Conservation (phyloP, 2,797 vertebrate genomes). For the Danionella dracula region DNA sequence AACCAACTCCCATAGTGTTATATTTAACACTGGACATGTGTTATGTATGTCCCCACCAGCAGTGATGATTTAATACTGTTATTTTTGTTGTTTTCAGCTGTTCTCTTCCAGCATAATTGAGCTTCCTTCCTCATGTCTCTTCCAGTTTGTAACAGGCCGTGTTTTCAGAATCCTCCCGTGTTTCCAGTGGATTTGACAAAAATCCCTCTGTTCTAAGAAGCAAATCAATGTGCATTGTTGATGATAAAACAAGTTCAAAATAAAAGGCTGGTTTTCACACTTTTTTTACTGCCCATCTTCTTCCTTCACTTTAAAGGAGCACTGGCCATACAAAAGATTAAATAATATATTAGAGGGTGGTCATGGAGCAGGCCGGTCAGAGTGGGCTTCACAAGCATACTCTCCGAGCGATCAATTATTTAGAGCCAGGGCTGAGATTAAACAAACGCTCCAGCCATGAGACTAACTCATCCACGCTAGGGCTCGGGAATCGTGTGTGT, state of each 20-base stretch:
- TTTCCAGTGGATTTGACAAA: conserved; percentile 7
- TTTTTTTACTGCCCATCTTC: conserved; percentile 70
- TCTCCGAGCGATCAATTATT: conserved; percentile 86
- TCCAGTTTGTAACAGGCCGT: neutral
- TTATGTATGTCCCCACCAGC: too few species aligned
- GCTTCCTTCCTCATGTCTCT: neutral
- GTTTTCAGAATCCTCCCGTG: neutral
- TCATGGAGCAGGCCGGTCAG: conserved; percentile 79
- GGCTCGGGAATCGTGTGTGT: conserved; percentile 31
- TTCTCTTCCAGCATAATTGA: neutral
- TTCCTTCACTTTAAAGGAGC: conserved; percentile 75
- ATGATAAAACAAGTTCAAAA: conserved; percentile 49
- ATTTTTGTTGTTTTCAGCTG: too few species aligned
- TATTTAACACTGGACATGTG: too few species aligned
- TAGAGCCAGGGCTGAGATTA: conserved; percentile 78
- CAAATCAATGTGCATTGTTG: conserved; percentile 39
- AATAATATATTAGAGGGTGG: conserved; percentile 91
- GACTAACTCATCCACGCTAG: conserved; percentile 68
- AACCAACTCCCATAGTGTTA: too few species aligned
- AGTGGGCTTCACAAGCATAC: conserved; percentile 81
- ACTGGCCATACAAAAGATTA: conserved; percentile 82
- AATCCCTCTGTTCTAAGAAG: conserved; percentile 28
- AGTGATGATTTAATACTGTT: too few species aligned
- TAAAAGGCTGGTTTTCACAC: conserved; percentile 41
- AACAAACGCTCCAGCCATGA: conserved; percentile 75